Base-by-base conservation (phyloP, 2,888 invertebrate genomes). In the Tribolium freemani region DNA sequence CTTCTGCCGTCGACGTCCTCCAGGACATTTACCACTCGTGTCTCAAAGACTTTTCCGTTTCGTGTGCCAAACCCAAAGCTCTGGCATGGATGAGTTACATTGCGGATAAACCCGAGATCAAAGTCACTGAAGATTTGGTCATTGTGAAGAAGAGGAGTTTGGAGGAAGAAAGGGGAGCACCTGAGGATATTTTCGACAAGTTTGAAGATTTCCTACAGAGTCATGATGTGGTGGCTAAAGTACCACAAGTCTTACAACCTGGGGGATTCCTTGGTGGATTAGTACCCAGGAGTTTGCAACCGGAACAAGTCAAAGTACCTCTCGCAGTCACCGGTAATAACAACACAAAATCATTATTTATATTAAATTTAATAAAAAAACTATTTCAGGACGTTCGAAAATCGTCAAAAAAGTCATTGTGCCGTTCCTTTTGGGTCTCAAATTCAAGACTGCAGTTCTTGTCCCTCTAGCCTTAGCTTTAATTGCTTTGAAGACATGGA, bases 401-500 rank as follows among this genome's bases (percentile, higher is more conserved):
- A 91, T 95, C 86, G 92, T 95, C 76, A 94, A 94, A 88, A 95
- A 94, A 87, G 92, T 95, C 60, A 89, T 95, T 83, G 90, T 95
- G 79, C 95, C 96, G 51, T 96, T 96, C 90, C 89, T 96, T 69
- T 88, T 96, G 79, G 96, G 95, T 75, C 88, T 96, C 75, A 96
- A 95, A 86, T 93, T 95, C 88, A 95, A 95, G 87, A 93, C 95
- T 58, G 93, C 94, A 13, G 93, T 95, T 30, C 86, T 96, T 80
- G 94, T 95, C 48, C 96, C 95, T 0, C 86, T 95, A 73, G 94
- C 94, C 9, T 88, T 96, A 69, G 93, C 94, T 38, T 87, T 95
- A 71, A 95, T 96, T 81, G 96, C 96, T 0, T 88, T 95, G 69
- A 95, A 95, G 86, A 95, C 96, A 10, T 96, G 96, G 96, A 96